These are phyloP conservation scores for Cremastinae sp. DNA, from an alignment of 2,888 invertebrate species.

Conservation along the genomic window DNA sequence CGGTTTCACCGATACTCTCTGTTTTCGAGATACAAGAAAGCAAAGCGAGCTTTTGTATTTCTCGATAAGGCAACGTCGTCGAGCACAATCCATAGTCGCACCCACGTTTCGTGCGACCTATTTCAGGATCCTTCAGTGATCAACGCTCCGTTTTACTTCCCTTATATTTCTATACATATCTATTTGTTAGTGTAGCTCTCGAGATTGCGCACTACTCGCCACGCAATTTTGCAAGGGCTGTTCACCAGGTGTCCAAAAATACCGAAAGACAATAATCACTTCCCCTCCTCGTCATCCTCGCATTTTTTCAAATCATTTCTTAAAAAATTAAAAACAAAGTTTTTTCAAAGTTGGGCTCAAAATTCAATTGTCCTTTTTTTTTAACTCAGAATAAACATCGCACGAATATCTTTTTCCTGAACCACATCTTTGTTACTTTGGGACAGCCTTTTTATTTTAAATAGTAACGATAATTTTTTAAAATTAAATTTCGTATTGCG, in stretches of 20 bases:
- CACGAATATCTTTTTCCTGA: no score
- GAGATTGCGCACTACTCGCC: slow-evolving; percentile 32
- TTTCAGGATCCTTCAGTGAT: slow-evolving; percentile 45
- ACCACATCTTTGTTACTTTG: no score
- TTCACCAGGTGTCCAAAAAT: neutral
- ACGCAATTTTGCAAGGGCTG: slow-evolving; percentile 1
- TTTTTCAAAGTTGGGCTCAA: no score
- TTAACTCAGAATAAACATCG: no score
- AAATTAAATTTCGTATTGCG: no score
- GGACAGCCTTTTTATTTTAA: no score
- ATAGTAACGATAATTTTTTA: no score
- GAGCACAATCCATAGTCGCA: slow-evolving; percentile 33
- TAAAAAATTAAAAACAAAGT: no score
- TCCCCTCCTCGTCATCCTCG: no score
- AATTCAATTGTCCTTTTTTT: no score
- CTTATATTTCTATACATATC: slow-evolving; percentile 1
- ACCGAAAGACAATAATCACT: neutral
- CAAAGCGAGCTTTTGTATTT: neutral
- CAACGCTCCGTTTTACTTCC: slow-evolving; percentile 17
- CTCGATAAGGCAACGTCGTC: slow-evolving; percentile 22
- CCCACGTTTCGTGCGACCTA: slow-evolving; percentile 53
- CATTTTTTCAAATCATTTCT: no score
- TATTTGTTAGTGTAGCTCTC: neutral
- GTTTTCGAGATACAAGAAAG: neutral
- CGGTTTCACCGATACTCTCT: neutral